These are phyloP conservation scores for Salvelinus fontinalis DNA, from an alignment of 2,113 vertebrate species.

Conservation along the genomic window DNA sequence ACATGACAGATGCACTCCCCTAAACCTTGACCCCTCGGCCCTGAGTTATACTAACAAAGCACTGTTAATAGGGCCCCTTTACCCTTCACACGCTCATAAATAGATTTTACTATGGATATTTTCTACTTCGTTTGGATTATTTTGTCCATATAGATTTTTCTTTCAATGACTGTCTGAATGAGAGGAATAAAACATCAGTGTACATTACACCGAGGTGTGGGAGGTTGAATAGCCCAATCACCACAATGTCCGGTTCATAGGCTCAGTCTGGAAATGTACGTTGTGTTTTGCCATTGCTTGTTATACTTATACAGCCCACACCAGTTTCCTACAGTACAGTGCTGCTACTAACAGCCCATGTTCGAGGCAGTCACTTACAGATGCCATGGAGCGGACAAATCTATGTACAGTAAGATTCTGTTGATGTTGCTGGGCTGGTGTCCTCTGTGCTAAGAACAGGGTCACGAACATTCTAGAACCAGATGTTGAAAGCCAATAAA, in stretches of 20 bases:
- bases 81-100: neutral
- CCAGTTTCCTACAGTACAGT: too few relatives aligned
- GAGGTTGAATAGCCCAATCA: too few relatives aligned
- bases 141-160: too few relatives aligned
- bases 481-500: neutral
- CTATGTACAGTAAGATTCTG: neutral
- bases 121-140: too few relatives aligned
- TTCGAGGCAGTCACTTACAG: neutral
- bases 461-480: constrained; percentile 1
- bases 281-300: too few relatives aligned
- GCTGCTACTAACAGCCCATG: too few relatives aligned
- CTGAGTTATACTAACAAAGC: neutral
- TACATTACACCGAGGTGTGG: too few relatives aligned
- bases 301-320: too few relatives aligned
- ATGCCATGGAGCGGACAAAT: neutral
- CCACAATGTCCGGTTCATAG: too few relatives aligned
- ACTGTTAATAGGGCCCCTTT: neutral
- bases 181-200: too few relatives aligned
- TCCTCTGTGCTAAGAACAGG: neutral
- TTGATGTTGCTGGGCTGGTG: neutral
- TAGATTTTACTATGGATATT: neutral
- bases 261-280: too few relatives aligned
- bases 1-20: neutral
- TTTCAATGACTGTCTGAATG: too few relatives aligned
- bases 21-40: neutral